phyloP scores from a whole-genome alignment of 37 sponge, comb jelly and placozoan genomes.

The Petrosia ficiformis region DNA sequence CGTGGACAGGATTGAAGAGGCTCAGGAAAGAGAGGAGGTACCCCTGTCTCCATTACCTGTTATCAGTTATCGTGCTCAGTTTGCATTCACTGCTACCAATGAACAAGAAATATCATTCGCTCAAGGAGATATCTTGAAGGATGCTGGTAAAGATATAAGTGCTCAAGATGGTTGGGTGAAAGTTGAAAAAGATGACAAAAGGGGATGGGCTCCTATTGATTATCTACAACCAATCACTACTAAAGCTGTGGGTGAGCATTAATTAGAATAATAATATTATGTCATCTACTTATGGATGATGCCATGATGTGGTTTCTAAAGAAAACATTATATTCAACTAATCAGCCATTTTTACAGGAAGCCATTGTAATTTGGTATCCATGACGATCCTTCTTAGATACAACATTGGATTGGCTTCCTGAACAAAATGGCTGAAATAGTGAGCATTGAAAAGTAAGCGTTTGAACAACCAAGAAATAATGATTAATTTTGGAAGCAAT shows the following conservation, averaged over 20 bases:
- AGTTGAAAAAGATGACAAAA: slow-evolving; percentile 6
- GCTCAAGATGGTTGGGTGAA: slow-evolving; percentile 43
- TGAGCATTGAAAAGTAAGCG: not conserved
- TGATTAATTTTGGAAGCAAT: not conserved
- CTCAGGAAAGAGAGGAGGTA: not conserved
- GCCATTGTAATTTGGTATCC: too few species aligned
- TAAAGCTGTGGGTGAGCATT: not conserved
- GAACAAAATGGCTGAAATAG: too few species aligned
- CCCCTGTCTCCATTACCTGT: not conserved
- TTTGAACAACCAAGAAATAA: not conserved
- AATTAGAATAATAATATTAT: too few species aligned
- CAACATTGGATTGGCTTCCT: too few species aligned
- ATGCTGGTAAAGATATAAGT: not conserved
- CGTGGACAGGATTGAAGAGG: too few species aligned
- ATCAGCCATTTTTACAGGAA: too few species aligned
- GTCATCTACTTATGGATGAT: too few species aligned
- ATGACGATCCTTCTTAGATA: too few species aligned
- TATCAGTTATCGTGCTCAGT: slow-evolving; percentile 51
- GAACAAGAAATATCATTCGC: slow-evolving; percentile 55
- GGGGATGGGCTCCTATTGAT: slow-evolving; percentile 49
- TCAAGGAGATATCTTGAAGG: slow-evolving; percentile 70
- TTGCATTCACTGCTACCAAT: slow-evolving; percentile 58
- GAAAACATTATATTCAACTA: too few species aligned
- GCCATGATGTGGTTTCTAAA: too few species aligned
- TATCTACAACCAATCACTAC: slow-evolving; percentile 34